phyloP scores from a whole-genome alignment of 2,888 invertebrate genomes.

The Crepidodera aurea region DNA sequence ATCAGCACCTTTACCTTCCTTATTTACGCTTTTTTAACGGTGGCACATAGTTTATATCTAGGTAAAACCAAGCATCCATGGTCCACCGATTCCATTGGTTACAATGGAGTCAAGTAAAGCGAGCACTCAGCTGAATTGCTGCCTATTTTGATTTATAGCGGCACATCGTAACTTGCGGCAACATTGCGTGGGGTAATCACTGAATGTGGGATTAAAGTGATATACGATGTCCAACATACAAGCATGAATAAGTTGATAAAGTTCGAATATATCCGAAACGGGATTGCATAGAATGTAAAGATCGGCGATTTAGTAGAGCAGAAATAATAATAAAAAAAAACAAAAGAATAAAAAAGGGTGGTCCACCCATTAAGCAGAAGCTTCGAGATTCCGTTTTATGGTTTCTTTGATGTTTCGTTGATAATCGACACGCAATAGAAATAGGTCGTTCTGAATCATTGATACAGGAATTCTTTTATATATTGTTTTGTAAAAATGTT shows the following conservation, averaged over 20 bases:
- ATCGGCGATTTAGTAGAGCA: neutral
- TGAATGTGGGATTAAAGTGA: conserved; percentile 14
- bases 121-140: conserved; percentile 26
- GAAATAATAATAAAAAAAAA: too few relatives aligned
- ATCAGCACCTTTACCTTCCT: too few relatives aligned
- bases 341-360: too few relatives aligned
- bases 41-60: neutral
- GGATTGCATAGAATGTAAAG: neutral
- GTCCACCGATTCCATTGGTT: neutral
- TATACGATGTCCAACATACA: conserved; percentile 14
- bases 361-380: too few relatives aligned
- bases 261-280: neutral
- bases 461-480: too few relatives aligned
- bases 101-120: conserved; percentile 7
- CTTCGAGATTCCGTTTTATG: too few relatives aligned
- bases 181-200: conserved; percentile 17
- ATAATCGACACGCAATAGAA: too few relatives aligned
- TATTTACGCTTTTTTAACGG: too few relatives aligned
- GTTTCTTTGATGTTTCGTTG: too few relatives aligned
- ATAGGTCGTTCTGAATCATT: too few relatives aligned
- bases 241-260: conserved; percentile 11
- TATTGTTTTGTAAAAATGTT: too few relatives aligned
- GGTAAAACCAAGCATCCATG: neutral
- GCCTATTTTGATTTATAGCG: conserved; percentile 28
- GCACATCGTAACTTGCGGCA: conserved; percentile 7